Evolutionary conservation across 2,113 vertebrate genomes (phyloP).

Genomic region (Python bivittatus): DNA sequence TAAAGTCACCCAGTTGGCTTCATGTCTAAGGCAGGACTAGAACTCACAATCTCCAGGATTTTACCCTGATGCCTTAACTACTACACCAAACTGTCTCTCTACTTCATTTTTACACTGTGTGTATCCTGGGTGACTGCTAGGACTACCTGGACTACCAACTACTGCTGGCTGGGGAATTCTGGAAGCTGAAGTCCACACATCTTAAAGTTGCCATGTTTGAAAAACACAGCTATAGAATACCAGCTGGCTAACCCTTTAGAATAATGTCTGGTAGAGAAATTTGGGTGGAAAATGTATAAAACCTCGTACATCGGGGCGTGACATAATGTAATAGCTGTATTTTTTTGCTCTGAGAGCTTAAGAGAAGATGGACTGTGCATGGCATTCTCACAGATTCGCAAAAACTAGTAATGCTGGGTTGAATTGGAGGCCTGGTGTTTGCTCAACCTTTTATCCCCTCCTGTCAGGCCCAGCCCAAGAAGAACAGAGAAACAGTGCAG

Average conservation of each 20-base stretch:
- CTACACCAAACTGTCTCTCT: background rate
- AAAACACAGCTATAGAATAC: background rate
- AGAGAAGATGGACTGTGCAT: background rate
- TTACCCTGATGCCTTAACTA: background rate
- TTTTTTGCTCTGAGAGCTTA: background rate
- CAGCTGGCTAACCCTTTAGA: background rate
- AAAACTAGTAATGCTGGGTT: background rate
- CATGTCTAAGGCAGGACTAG: background rate
- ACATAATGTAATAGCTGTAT: background rate
- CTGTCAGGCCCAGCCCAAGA: no score
- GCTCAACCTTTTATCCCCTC: background rate
- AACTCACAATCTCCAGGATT: background rate
- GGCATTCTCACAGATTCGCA: background rate
- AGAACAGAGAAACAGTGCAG: no score
- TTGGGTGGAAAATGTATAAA: background rate
- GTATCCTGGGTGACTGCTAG: background rate
- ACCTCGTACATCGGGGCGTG: background rate
- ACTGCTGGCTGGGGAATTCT: background rate
- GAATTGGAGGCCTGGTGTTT: background rate
- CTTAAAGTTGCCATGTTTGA: background rate
- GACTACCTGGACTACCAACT: background rate
- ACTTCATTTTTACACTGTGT: background rate
- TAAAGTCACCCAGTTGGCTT: background rate
- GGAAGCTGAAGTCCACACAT: background rate
- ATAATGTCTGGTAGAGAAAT: background rate